A percentile compares a stretch with the other conserved stretches of the same genome.
These are phyloP conservation scores for Falcunculus frontatus DNA, from an alignment of 2,113 vertebrate species.

Conservation along the genomic window DNA sequence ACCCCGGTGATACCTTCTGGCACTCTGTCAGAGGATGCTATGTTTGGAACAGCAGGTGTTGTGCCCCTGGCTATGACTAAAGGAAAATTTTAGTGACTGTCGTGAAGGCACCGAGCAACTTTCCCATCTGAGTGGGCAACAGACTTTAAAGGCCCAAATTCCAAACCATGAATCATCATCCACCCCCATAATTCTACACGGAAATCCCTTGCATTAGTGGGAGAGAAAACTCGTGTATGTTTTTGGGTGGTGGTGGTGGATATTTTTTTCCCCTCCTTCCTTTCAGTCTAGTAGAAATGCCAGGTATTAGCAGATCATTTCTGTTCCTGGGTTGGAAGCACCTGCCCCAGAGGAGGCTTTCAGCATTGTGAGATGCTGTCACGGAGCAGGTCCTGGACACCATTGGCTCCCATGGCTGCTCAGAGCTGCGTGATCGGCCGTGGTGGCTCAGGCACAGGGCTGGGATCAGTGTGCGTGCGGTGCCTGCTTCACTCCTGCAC, in stretches of 20 bases:
- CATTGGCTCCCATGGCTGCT: rapidly evolving
- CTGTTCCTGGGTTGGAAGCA: neutral
- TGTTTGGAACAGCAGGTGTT: neutral
- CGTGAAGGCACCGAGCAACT: neutral
- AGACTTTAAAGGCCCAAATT: neutral
- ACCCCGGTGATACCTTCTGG: neutral
- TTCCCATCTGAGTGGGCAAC: neutral
- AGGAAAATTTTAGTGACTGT: neutral
- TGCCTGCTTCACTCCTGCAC: neutral
- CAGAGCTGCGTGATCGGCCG: rapidly evolving
- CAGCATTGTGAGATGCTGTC: neutral
- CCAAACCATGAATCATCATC: neutral
- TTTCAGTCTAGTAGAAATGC: neutral
- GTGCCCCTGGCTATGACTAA: neutral
- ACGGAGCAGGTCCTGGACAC: rapidly evolving
- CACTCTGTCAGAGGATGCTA: neutral
- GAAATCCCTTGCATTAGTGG: neutral
- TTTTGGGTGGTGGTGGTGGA: neutral
- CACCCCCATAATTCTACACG: neutral
- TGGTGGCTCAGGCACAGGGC: neutral
- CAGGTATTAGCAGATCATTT: neutral
- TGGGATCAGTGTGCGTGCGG: too few relatives aligned
- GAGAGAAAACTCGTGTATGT: neutral
- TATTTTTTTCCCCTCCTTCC: neutral
- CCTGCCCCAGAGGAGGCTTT: neutral